Evolutionary conservation across 2,113 vertebrate species (phyloP).

Genomic region (Phodopus roborovskii): DNA sequence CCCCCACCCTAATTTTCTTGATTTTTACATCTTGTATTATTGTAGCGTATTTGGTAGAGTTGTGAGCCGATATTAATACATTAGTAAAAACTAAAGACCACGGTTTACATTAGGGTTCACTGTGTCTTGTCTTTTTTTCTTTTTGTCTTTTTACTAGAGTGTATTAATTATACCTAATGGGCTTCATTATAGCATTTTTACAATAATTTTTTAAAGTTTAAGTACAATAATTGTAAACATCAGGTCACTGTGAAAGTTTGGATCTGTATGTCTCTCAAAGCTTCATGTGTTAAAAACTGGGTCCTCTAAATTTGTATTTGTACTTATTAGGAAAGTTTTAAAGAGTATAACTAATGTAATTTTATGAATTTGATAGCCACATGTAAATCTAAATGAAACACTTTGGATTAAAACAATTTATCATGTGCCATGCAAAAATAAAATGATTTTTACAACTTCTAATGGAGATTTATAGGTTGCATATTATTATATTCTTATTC

Average conservation of each 20-base stretch:
- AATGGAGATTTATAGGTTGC: background rate
- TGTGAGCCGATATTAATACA: background rate
- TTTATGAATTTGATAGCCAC: slow-evolving; percentile 3
- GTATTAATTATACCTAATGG: background rate
- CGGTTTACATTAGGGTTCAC: background rate
- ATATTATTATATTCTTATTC: background rate
- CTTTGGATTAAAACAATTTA: slow-evolving; percentile 8
- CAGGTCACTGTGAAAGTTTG: background rate
- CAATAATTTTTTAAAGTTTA: slow-evolving; percentile 42
- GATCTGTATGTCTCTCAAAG: background rate
- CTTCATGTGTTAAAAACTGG: background rate
- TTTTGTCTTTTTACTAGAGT: background rate
- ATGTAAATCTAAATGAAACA: background rate
- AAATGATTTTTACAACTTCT: background rate
- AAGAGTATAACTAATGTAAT: slow-evolving; percentile 15
- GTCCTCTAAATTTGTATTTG: slow-evolving; percentile 2
- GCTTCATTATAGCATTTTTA: background rate
- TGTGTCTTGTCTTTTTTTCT: background rate
- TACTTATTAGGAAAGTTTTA: slow-evolving; percentile 27
- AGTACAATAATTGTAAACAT: slow-evolving; percentile 20
- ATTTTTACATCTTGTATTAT: background rate
- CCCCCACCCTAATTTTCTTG: background rate
- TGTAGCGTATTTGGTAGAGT: background rate
- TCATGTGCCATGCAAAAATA: background rate
- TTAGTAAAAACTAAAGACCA: background rate